Conservation (phyloP, 1,140 invertebrate species). For the Drosophila melanica region DNA sequence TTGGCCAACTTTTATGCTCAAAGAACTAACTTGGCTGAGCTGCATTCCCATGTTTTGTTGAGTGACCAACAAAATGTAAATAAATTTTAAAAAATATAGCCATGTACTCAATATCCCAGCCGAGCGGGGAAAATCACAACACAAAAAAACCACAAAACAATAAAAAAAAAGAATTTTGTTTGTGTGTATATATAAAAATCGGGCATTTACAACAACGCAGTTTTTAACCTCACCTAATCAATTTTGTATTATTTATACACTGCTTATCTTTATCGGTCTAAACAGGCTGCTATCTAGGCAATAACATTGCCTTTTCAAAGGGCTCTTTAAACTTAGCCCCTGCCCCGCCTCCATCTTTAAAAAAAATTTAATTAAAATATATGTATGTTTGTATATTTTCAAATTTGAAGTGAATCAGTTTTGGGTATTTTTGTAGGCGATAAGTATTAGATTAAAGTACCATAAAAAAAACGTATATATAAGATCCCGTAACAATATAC, state of each 20-base stretch:
- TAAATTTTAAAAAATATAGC: background rate
- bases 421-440: background rate
- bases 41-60: too few relatives aligned
- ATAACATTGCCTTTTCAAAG: conserved; percentile 28
- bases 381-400: background rate
- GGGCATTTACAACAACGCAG: conserved; percentile 12
- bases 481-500: too few relatives aligned
- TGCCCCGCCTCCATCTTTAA: background rate
- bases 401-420: background rate
- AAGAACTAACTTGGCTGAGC: too few relatives aligned
- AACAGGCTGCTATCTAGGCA: conserved; percentile 14
- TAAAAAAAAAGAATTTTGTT: background rate
- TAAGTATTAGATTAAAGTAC: background rate
- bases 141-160: background rate
- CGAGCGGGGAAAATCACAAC: conserved; percentile 2
- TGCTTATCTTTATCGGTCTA: conserved; percentile 12
- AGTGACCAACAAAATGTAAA: background rate
- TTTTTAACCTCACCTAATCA: conserved; percentile 22
- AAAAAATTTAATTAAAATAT: background rate
- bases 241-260: conserved; percentile 25
- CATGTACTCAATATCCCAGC: background rate
- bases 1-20: too few relatives aligned
- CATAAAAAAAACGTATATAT: too few relatives aligned
- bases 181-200: background rate
- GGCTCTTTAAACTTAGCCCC: conserved; percentile 9